Evolutionary conservation across 2,888 invertebrate genomes (phyloP).

Genomic region (Lycophotia porphyrea): DNA sequence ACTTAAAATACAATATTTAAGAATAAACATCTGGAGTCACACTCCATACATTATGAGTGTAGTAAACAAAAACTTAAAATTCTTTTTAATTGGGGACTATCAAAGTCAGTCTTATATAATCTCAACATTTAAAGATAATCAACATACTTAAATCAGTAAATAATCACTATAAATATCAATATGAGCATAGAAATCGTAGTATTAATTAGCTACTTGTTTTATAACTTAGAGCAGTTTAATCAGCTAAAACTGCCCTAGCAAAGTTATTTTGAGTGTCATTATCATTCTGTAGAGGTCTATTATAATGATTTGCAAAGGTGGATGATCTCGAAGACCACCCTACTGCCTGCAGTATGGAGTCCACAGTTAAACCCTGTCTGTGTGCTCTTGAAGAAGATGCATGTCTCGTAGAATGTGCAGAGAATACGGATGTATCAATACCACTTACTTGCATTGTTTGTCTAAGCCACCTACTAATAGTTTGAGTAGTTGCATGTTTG

Average conservation of each 20-base stretch:
- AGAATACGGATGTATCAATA: background rate
- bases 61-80: background rate
- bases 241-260: background rate
- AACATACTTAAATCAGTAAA: background rate
- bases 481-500: constrained; percentile 1
- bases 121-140: background rate
- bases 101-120: background rate
- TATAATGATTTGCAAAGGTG: constrained; percentile 11
- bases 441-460: background rate
- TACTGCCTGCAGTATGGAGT: constrained; percentile 2
- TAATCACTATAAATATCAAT: background rate
- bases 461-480: constrained; percentile 2
- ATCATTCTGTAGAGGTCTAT: background rate
- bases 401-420: constrained; percentile 1
- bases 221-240: background rate
- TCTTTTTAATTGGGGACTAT: background rate
- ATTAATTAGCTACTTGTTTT: background rate
- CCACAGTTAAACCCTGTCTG: constrained; percentile 4
- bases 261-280: background rate
- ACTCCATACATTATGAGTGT: background rate
- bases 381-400: constrained; percentile 1
- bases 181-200: no score
- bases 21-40: background rate
- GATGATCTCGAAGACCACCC: background rate
- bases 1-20: background rate